Base-by-base conservation (phyloP, 2,113 vertebrate species). In the Xenopus laevis region DNA sequence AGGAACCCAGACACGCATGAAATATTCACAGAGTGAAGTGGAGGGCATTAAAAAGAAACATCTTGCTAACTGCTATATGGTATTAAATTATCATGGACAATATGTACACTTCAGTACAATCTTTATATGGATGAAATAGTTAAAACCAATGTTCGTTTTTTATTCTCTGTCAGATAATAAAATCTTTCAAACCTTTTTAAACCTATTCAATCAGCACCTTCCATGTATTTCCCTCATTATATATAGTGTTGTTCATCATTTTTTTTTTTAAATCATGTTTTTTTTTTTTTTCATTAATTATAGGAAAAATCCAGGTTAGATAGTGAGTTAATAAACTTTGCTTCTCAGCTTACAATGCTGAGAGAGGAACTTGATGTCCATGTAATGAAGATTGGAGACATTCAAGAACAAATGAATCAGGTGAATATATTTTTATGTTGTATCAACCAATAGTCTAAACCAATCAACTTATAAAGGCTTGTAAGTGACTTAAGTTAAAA, bases 221-320 rank as follows among this genome's bases (percentile, higher is more conserved):
- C 8, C 8, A 9, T 40, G 33, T 8, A 40, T 40, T 40, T 40
- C 6, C 33, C 17, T 17, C 57, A n/a, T 11, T 40, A 40, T 40
- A 40, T 40, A 40, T 6, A 40, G 33, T 40, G 6, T 40, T 33
- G 30, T 4, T 33, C 30, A 33, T 17, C 3, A 21, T 4, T 33
- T 4, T 40, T 1, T 40, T 40, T 40, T 40, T 40, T 40, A 27
- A 27, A 27, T 27, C 23, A 27, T 27, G 23, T 27, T 3, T 4
- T 40, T 40, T 40, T 23, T 12, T 23, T 13, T 1, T 72, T 53
- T 76, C 11, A 76, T 78, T 77, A 15, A 79, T 0, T 82, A 11
- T 80, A 99, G 97, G 96, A 98, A 71, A 94, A 94, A 80, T 97
- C 95, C 68, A 92, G 87, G 78, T 79, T 97, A 80, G 86, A 95